Evolutionary conservation across 2,797 vertebrate species (phyloP).

Genomic region (Echiichthys vipera): DNA sequence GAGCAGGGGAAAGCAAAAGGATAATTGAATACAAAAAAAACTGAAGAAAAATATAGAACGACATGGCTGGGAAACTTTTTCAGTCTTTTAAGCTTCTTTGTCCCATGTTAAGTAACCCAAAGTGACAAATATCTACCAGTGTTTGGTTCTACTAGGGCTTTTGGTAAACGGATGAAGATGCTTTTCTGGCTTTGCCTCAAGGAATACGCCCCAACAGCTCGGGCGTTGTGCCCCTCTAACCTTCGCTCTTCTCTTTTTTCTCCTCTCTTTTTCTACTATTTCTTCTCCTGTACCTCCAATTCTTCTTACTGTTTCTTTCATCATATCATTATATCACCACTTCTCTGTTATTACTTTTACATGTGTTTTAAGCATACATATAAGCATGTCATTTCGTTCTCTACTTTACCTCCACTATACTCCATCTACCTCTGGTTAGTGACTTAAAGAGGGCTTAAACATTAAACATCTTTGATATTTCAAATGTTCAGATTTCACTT

Average conservation of each 20-base stretch:
- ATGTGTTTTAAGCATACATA: no score
- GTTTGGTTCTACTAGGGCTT: conserved; percentile 29
- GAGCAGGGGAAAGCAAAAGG: conserved; percentile 30
- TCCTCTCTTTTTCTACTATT: background rate
- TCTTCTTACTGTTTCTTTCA: conserved; percentile 5
- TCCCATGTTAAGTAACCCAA: conserved; percentile 36
- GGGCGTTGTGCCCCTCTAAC: background rate
- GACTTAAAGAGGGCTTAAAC: conserved; percentile 18
- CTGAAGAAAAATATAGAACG: conserved; percentile 22
- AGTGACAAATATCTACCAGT: conserved; percentile 23
- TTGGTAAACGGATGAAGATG: conserved; percentile 21
- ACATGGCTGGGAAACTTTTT: conserved; percentile 22
- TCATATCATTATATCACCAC: background rate
- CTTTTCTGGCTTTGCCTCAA: conserved; percentile 40
- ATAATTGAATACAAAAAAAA: conserved; percentile 46
- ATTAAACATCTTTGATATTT: conserved; percentile 34
- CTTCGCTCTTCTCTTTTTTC: background rate
- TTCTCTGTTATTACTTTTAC: background rate
- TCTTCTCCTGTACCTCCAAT: background rate
- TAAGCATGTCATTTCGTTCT: no score
- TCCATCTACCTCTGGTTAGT: conserved; percentile 22
- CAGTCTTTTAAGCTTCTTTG: conserved; percentile 48
- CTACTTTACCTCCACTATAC: conserved; percentile 10
- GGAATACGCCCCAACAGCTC: conserved; percentile 35
- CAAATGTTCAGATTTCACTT: conserved; percentile 26